phyloP scores from a whole-genome alignment of 92 coral and sea anemone genomes.

The Epizoanthus stellaris region DNA sequence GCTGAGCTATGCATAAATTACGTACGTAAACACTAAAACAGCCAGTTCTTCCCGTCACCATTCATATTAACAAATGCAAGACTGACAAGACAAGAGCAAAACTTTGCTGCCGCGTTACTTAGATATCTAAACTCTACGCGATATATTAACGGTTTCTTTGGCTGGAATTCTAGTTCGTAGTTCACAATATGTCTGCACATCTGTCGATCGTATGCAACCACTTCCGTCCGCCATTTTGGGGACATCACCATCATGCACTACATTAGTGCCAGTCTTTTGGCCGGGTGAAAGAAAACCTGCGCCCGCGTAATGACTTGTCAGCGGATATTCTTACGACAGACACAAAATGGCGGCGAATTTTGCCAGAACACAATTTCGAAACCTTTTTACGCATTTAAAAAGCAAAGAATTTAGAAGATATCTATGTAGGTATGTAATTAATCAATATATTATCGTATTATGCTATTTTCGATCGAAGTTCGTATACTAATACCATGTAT shows the following conservation, averaged over 20 bases:
- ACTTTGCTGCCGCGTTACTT: no score
- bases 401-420: slow-evolving; percentile 96
- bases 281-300: not conserved
- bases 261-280: not conserved
- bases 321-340: not conserved
- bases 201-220: not conserved
- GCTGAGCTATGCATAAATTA: no score
- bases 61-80: no score
- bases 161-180: not conserved
- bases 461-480: not conserved
- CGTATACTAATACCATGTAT: not conserved
- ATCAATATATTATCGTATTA: not conserved
- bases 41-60: no score
- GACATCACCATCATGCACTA: not conserved
- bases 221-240: slow-evolving; percentile 1
- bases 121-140: not conserved
- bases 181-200: no score
- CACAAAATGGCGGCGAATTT: slow-evolving; percentile 84
- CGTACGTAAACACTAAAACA: no score
- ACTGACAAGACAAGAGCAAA: no score
- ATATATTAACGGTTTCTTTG: not conserved
- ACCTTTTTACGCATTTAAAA: slow-evolving; percentile 71
- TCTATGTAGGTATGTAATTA: slow-evolving; percentile 83
- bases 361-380: slow-evolving; percentile 58
- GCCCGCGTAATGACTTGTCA: slow-evolving; percentile 30